Conservation (phyloP, 1,140 invertebrate species). For the Brachionus rotundiformis region DNA sequence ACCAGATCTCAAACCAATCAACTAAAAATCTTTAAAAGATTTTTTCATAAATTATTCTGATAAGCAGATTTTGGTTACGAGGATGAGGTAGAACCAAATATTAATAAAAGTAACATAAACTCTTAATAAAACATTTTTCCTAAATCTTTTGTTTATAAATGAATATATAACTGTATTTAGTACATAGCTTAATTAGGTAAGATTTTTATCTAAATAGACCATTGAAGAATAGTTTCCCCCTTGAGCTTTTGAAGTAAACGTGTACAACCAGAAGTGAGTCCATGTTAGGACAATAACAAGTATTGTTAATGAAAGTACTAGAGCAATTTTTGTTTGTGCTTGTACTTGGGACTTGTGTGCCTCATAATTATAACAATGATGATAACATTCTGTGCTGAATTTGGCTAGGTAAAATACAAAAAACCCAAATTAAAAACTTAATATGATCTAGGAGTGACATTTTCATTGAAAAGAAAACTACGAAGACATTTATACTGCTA, state of each 20-base stretch:
- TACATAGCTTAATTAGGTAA: neutral
- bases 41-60: too few species aligned
- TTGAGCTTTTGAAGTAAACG: too few species aligned
- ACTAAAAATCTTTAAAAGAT: too few species aligned
- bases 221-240: too few species aligned
- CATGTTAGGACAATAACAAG: neutral
- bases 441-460: too few species aligned
- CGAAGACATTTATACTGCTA: too few species aligned
- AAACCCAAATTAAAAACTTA: too few species aligned
- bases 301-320: neutral
- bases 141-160: constrained; percentile 19
- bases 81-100: too few species aligned
- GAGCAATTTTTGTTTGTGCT: neutral
- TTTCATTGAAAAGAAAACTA: too few species aligned
- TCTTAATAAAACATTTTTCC: neutral
- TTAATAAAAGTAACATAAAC: neutral
- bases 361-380: neutral
- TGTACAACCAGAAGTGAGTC: neutral
- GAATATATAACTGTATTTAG: constrained; percentile 7
- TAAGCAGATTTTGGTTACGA: too few species aligned
- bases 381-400: neutral
- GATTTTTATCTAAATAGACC: neutral
- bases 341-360: constrained; percentile 6
- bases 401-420: too few species aligned
- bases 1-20: too few species aligned